Conservation (phyloP, 2,113 vertebrate genomes). For the Pedionomus torquatus region DNA sequence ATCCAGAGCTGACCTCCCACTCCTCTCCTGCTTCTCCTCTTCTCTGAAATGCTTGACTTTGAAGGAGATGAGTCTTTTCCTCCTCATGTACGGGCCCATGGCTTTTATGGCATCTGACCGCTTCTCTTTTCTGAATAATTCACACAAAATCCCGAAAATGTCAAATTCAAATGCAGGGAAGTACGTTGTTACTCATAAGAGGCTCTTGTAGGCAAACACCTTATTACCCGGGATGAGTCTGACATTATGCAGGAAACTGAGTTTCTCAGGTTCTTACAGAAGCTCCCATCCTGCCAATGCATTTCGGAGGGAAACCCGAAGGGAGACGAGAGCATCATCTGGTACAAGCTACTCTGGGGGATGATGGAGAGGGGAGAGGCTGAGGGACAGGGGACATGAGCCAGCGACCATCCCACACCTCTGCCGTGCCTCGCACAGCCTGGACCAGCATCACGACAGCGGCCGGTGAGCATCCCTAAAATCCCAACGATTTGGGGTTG, state of each 20-base stretch:
- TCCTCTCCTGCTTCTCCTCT: not conserved
- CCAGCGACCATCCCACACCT: fast-evolving
- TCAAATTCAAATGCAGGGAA: not conserved
- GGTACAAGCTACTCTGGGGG: fast-evolving
- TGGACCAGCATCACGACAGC: fast-evolving
- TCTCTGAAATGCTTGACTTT: not conserved
- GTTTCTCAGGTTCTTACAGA: not conserved
- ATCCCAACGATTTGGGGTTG: not conserved
- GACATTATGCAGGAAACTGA: not conserved
- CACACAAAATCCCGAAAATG: not conserved
- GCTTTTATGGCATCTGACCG: fast-evolving
- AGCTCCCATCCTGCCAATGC: fast-evolving
- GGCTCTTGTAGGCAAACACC: not conserved
- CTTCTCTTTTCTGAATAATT: not conserved
- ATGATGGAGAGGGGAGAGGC: not conserved
- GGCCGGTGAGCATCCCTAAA: fast-evolving
- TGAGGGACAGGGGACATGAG: not conserved
- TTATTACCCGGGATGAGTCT: not conserved
- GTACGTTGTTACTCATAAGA: not conserved
- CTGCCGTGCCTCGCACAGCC: fast-evolving
- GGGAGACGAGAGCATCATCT: fast-evolving
- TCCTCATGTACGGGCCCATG: fast-evolving
- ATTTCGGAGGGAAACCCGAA: fast-evolving
- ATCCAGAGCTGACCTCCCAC: fast-evolving
- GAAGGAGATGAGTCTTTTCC: not conserved